Evolutionary conservation across 2,797 vertebrate species (phyloP).

Genomic region (Rousettus madagascariensis): DNA sequence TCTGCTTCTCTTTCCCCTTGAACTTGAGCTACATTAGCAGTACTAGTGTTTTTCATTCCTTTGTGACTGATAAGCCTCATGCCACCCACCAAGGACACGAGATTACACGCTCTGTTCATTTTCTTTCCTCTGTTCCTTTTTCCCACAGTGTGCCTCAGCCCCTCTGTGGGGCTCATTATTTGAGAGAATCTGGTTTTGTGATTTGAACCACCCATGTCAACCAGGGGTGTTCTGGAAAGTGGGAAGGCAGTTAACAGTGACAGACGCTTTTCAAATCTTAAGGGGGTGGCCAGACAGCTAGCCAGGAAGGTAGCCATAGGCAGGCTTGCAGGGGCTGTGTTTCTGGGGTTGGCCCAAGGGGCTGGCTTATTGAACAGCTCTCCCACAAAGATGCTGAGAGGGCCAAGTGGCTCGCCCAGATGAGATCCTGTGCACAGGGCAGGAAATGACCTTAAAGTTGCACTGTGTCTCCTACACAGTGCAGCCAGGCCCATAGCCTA

Average conservation of each 20-base stretch:
- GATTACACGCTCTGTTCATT: not conserved
- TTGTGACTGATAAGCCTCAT: not conserved
- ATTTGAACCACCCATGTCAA: not conserved
- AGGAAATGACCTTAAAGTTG: too few species aligned
- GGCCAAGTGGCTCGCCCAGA: not conserved
- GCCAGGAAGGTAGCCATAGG: too few species aligned
- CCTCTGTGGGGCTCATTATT: not conserved
- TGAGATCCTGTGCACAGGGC: not conserved
- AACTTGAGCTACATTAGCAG: not conserved
- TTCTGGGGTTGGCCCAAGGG: not conserved
- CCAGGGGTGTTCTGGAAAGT: not conserved
- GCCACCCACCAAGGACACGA: not conserved
- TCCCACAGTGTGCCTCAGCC: not conserved
- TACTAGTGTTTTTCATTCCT: constrained; percentile 40
- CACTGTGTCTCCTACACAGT: not conserved
- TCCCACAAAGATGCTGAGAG: not conserved
- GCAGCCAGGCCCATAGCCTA: not conserved
- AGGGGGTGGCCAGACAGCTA: not conserved
- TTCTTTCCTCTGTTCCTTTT: not conserved
- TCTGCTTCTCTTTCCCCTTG: not conserved
- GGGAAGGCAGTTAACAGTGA: not conserved
- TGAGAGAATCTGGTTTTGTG: not conserved
- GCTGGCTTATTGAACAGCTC: not conserved
- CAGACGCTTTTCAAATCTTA: not conserved
- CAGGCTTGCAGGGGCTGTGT: not conserved